A percentile compares a stretch with the other conserved stretches of the same genome.
These are phyloP conservation scores for Antechinus stuartii DNA, from an alignment of 2,113 vertebrate species.

Conservation along the genomic window DNA sequence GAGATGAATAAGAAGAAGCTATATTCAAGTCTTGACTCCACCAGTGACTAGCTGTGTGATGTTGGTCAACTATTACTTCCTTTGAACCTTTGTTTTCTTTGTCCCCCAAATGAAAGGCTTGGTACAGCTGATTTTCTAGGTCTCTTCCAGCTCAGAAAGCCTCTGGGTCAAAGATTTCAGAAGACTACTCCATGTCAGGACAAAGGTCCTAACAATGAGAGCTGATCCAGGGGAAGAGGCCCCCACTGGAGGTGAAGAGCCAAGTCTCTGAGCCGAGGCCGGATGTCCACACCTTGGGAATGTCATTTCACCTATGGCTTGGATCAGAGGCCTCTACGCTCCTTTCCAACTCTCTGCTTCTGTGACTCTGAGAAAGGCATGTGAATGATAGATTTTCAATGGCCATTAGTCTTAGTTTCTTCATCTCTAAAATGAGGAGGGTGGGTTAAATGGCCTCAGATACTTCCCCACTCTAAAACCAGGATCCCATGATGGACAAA, in stretches of 20 bases:
- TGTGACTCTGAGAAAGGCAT: background rate
- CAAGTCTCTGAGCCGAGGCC: background rate
- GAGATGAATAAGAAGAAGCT: background rate
- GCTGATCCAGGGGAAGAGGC: background rate
- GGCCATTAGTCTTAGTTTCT: background rate
- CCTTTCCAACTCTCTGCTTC: background rate
- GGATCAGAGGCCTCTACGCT: background rate
- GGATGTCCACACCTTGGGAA: background rate
- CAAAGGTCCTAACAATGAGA: background rate
- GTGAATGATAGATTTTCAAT: too few species aligned
- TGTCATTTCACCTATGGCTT: background rate
- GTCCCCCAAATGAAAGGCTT: background rate
- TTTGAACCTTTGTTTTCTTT: background rate
- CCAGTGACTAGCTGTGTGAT: background rate
- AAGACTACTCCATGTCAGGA: background rate
- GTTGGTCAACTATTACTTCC: background rate
- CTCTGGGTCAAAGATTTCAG: background rate
- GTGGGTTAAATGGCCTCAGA: background rate
- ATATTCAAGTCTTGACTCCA: background rate
- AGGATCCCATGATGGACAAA: background rate
- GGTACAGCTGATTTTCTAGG: background rate
- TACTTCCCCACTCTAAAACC: background rate
- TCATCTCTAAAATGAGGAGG: background rate
- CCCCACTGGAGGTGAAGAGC: background rate
- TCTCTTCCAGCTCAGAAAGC: background rate